Evolutionary conservation across 1,140 invertebrate species (phyloP).

Genomic region (Antheraea mylitta): DNA sequence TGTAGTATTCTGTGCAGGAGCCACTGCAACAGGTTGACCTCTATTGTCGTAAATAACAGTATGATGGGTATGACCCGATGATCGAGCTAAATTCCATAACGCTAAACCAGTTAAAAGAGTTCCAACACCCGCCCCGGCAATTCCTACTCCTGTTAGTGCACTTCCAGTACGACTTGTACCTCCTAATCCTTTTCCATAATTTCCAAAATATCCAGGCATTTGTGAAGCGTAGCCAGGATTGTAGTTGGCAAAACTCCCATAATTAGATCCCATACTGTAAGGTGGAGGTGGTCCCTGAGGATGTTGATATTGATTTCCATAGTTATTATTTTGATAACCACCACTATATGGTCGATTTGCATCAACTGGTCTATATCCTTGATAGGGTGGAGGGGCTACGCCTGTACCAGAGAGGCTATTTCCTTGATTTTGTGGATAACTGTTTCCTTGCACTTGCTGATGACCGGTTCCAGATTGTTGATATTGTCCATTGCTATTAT

Average conservation of each 20-base stretch:
- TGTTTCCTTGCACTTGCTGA: conserved; percentile 23
- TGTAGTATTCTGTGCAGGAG: conserved; percentile 52
- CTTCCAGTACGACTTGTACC: conserved; percentile 53
- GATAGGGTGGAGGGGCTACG: conserved; percentile 47
- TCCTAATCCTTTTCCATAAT: conserved; percentile 53
- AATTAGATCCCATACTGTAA: conserved; percentile 44
- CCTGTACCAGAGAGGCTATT: conserved; percentile 38
- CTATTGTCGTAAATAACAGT: conserved; percentile 69
- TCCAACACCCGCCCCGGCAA: conserved; percentile 69
- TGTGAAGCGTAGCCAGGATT: conserved; percentile 43
- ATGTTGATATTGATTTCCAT: conserved; percentile 50
- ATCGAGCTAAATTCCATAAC: conserved; percentile 74
- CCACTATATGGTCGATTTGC: conserved; percentile 18
- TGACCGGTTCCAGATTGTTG: conserved; percentile 22
- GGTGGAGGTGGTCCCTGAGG: conserved; percentile 57
- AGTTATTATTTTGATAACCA: conserved; percentile 22
- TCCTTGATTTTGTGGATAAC: conserved; percentile 36
- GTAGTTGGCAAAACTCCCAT: conserved; percentile 42
- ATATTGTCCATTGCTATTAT: conserved; percentile 4
- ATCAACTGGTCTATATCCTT: conserved; percentile 23
- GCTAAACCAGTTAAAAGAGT: conserved; percentile 73
- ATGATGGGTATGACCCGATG: conserved; percentile 63
- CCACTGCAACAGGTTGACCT: conserved; percentile 64
- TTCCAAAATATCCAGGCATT: conserved; percentile 59
- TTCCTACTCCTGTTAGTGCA: conserved; percentile 61